Evolutionary conservation across 2,797 vertebrate species (phyloP), one percentile per base, ranked within the genome.

Genomic region (Pangasius djambal): DNA sequence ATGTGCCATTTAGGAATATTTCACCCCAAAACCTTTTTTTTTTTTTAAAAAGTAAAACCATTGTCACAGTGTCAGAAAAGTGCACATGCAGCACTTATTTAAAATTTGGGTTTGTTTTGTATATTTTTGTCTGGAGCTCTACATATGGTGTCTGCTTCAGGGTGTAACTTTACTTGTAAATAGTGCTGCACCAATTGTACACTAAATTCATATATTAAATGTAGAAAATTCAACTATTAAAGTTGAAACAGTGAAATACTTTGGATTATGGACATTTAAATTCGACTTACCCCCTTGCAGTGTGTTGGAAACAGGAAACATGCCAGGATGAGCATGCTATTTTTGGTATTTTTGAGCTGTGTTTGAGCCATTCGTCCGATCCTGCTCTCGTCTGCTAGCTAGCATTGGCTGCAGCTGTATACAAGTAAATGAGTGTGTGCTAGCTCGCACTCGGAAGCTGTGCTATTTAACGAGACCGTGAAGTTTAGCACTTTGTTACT

Each of bases 401-500:
- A 5, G 16, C 6, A 18, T 25, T 82, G 55, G 55, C 20, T 40
- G 18, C 28, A 61, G 57, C 15, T 59, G 40, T 28, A 10, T n/a
- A 20, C 13, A 78, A 31, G 75, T 79, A 10, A 37, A 37, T 1
- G 16, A 20, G 50, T 12, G 16, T 5, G 16, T 1, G 34, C 34
- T 40, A 15, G 34, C 57, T 61, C 2, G 55, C n/a, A 22, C 16
- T 59, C 4, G n/a, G 78, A 81, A 81, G 37, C 18, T 61, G 52
- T 25, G 12, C 79, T 15, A 12, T 82, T 61, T 61, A 61, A 44
- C 37, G 15, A 63, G 81, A 16, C 34, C 59, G 79, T 63, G 37
- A 63, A 65, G 25, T 83, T 63, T 63, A 61, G 37, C 81, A 63
- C 59, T 15, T 83, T 22, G 52, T 81, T 40, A 44, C 79, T 83